A percentile compares a stretch with the other conserved stretches of the same genome.
These are phyloP conservation scores for Aphidius colemani DNA, from an alignment of 2,888 invertebrate genomes.

Conservation along the genomic window DNA sequence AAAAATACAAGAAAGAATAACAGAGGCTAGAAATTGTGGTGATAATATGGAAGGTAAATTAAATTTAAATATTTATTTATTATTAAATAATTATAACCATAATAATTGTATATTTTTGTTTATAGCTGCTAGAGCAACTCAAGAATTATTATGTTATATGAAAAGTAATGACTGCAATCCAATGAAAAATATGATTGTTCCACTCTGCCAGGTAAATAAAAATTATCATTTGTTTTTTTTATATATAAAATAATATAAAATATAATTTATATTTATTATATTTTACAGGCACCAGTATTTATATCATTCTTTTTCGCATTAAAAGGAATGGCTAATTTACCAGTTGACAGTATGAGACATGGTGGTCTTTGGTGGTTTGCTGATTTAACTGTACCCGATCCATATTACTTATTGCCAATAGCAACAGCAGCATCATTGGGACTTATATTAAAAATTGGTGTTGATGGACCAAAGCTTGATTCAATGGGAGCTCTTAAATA, in stretches of 20 bases:
- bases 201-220: conserved; percentile 72
- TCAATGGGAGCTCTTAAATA: conserved; percentile 74
- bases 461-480: conserved; percentile 73
- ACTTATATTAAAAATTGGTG: conserved; percentile 82
- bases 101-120: conserved; percentile 11
- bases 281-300: conserved; percentile 77
- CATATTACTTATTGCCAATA: conserved; percentile 83
- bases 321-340: conserved; percentile 84
- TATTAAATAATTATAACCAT: conserved; percentile 13
- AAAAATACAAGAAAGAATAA: conserved; percentile 80
- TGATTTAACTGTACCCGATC: conserved; percentile 90
- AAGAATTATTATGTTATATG: conserved; percentile 83
- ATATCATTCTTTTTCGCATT: conserved; percentile 90
- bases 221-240: neutral
- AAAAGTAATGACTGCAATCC: conserved; percentile 81
- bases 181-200: conserved; percentile 77
- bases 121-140: conserved; percentile 72
- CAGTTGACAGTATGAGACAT: conserved; percentile 85
- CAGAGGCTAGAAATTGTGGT: conserved; percentile 83
- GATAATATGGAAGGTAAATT: conserved; percentile 72
- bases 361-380: conserved; percentile 94
- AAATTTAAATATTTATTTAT: conserved; percentile 19
- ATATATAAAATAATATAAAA: neutral
- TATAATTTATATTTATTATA: neutral
- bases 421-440: conserved; percentile 83